phyloP scores from a whole-genome alignment of 2,113 vertebrate species.

The western clawed frog (Xenopus tropicalis) region DNA sequence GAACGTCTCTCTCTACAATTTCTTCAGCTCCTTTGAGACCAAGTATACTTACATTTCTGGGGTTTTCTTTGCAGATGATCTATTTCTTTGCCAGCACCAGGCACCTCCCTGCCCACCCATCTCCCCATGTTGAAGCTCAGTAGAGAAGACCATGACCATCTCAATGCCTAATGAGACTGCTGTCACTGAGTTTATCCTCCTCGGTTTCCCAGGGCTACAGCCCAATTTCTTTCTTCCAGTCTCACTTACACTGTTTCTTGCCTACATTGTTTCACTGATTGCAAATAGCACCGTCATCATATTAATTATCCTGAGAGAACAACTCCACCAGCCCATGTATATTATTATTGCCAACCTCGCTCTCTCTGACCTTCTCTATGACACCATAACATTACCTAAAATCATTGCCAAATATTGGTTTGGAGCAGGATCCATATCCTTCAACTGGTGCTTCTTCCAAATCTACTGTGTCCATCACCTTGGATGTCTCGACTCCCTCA shows the following conservation, averaged over 20 bases:
- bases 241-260: conserved; percentile 1
- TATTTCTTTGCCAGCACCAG: too few species aligned
- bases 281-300: conserved; percentile 24
- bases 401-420: conserved; percentile 10
- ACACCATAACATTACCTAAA: conserved; percentile 14
- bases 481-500: neutral
- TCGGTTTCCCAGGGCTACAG: conserved; percentile 27
- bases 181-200: conserved; percentile 14
- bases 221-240: neutral
- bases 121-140: too few species aligned
- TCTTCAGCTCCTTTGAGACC: too few species aligned
- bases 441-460: neutral
- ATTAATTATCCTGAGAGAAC: too few species aligned
- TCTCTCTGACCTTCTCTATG: too few species aligned
- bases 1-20: too few species aligned
- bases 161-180: neutral
- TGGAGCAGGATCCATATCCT: conserved; percentile 2
- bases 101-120: too few species aligned
- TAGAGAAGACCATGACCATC: too few species aligned
- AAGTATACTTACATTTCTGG: too few species aligned
- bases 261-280: conserved; percentile 8
- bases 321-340: too few species aligned
- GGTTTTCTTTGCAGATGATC: too few species aligned
- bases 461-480: neutral
- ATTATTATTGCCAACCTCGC: too few species aligned